Percentiles rank a stretch among this genome's conserved stretches.
Conservation (phyloP, 2,888 invertebrate species). For the Eupithecia insigniata region DNA sequence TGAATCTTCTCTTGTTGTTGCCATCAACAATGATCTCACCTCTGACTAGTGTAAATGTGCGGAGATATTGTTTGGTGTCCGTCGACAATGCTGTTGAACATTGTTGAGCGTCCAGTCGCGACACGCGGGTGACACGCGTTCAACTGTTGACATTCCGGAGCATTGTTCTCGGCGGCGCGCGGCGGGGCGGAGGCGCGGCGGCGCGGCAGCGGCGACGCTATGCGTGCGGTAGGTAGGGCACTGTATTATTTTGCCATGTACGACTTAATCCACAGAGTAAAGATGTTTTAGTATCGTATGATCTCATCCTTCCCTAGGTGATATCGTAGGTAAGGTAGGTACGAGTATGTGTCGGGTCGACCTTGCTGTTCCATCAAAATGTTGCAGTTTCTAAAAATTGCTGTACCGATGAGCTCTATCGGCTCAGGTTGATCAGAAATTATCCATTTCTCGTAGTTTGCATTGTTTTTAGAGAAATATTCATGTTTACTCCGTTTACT, state of each 20-base stretch:
- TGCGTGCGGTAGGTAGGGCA: no score
- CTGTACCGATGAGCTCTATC: background rate
- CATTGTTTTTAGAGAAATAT: background rate
- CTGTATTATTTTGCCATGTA: background rate
- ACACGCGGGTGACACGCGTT: background rate
- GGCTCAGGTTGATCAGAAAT: background rate
- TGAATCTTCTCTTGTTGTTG: background rate
- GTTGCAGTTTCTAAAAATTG: background rate
- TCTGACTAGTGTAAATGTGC: background rate
- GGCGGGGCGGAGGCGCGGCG: no score
- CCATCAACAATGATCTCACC: background rate
- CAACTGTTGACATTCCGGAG: background rate
- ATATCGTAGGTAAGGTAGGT: background rate
- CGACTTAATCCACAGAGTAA: background rate
- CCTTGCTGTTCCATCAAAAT: background rate
- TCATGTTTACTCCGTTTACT: no score
- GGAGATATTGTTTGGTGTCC: background rate
- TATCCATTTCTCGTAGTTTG: background rate
- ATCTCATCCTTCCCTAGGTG: background rate
- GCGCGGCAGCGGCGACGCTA: no score
- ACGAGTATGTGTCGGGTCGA: background rate
- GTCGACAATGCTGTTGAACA: constrained; percentile 2
- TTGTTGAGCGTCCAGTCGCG: background rate
- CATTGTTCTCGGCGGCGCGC: background rate
- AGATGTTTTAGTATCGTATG: background rate